These are phyloP conservation scores for Acrocyrtus sp. DNA, from an alignment of 2,888 invertebrate genomes.

Conservation along the genomic window DNA sequence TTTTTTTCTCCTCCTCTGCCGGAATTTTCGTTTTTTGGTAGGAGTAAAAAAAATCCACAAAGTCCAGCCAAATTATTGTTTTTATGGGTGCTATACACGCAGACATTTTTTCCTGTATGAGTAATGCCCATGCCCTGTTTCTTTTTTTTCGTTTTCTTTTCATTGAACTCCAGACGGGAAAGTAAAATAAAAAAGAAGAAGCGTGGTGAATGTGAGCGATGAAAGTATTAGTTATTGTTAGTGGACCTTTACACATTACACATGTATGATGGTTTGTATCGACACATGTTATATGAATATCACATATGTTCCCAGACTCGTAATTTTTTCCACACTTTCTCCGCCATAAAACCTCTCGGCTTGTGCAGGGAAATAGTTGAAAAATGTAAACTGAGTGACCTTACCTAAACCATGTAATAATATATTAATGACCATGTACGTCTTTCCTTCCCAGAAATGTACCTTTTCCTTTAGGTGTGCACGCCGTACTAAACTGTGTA, in stretches of 20 bases:
- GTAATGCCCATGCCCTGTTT: slow-evolving; percentile 58
- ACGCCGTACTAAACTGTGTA: too few species aligned
- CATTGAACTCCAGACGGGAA: too few species aligned
- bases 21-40: not conserved
- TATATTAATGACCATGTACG: slow-evolving; percentile 33
- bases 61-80: slow-evolving; percentile 54
- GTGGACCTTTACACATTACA: too few species aligned
- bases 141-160: too few species aligned
- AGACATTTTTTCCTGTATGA: slow-evolving; percentile 38
- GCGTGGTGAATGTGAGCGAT: too few species aligned
- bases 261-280: not conserved
- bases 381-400: slow-evolving; percentile 9
- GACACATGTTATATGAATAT: not conserved
- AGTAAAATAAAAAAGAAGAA: too few species aligned
- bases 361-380: not conserved
- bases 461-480: too few species aligned
- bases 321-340: not conserved
- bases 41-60: too few species aligned
- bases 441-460: too few species aligned
- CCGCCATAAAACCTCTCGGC: not conserved
- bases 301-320: too few species aligned
- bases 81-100: slow-evolving; percentile 59
- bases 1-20: not conserved
- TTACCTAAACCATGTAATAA: slow-evolving; percentile 35
- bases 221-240: not conserved